Percentiles rank a stretch among this genome's conserved stretches.
Evolutionary conservation across 2,797 vertebrate genomes (phyloP).

Genomic region (Pyrocephalus nanus): DNA sequence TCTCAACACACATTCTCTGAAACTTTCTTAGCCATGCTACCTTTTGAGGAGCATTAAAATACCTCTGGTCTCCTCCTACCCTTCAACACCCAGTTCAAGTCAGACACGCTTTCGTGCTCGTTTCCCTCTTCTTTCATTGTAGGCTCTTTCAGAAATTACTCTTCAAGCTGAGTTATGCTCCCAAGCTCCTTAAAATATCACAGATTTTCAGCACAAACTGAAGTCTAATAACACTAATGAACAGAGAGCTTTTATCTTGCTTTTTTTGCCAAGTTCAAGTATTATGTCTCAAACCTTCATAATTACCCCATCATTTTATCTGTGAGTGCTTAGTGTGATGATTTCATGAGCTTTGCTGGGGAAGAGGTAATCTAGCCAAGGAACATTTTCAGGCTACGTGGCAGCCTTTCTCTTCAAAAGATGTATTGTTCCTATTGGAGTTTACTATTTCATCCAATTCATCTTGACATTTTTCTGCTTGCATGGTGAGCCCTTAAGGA

Average conservation of each 20-base stretch:
- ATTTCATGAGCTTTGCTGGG: slow-evolving; percentile 50
- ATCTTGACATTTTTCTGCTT: background rate
- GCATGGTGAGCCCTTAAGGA: background rate
- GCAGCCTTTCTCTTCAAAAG: slow-evolving; percentile 27
- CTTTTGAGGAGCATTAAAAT: background rate
- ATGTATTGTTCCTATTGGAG: background rate
- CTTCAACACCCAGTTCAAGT: background rate
- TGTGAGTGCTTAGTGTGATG: background rate
- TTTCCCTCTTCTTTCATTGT: background rate
- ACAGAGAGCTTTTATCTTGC: slow-evolving; percentile 42
- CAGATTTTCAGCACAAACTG: slow-evolving; percentile 35
- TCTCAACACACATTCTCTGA: background rate
- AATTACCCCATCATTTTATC: slow-evolving; percentile 45
- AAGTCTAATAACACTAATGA: slow-evolving; percentile 34
- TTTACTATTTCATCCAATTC: slow-evolving; percentile 19
- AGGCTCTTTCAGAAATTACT: background rate
- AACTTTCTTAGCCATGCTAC: background rate
- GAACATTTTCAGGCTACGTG: slow-evolving; percentile 14
- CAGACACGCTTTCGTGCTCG: background rate
- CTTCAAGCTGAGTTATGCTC: slow-evolving; percentile 1
- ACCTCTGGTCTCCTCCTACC: background rate
- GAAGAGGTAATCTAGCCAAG: slow-evolving; percentile 26
- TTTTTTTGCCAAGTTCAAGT: slow-evolving; percentile 32
- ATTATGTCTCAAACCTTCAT: slow-evolving; percentile 35
- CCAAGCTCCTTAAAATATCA: slow-evolving; percentile 40